A percentile compares a stretch with the other conserved stretches of the same genome.
These are phyloP conservation scores for Mastomys coucha DNA, from an alignment of 2,113 vertebrate species.

Conservation along the genomic window DNA sequence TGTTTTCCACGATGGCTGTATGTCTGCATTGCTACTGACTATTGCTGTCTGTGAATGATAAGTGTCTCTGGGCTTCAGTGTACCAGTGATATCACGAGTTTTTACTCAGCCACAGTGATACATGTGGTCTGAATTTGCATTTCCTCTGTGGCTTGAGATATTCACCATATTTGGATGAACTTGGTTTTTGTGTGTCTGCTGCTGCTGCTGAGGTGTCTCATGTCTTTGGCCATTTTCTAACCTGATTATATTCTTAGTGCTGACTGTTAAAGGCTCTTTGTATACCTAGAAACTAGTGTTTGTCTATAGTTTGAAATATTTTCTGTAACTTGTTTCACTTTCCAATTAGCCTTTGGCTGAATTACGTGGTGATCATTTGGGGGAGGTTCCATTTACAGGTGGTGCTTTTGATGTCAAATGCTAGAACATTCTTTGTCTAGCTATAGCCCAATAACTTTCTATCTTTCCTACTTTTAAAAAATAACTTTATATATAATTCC, in stretches of 20 bases:
- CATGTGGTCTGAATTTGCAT: slow-evolving; percentile 13
- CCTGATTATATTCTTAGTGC: neutral
- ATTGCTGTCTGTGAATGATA: neutral
- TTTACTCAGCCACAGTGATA: neutral
- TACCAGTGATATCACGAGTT: neutral
- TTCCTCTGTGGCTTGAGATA: neutral
- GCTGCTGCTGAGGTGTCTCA: neutral
- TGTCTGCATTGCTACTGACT: neutral
- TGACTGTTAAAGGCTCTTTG: neutral
- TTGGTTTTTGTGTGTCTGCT: neutral
- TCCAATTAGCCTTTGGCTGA: neutral
- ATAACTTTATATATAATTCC: slow-evolving; percentile 4
- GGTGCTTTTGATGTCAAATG: neutral
- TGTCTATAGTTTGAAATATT: slow-evolving; percentile 32
- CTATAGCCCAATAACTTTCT: neutral
- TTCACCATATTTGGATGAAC: neutral
- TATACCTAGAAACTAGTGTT: neutral
- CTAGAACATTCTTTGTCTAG: neutral
- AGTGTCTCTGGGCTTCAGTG: neutral
- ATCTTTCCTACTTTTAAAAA: neutral
- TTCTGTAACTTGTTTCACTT: slow-evolving; percentile 8
- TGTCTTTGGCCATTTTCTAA: slow-evolving; percentile 12
- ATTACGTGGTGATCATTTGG: neutral
- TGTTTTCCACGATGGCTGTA: neutral
- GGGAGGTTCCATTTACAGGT: neutral